These are phyloP conservation scores for Tonatia bakeri DNA, from an alignment of 2,113 vertebrate species.

Conservation along the genomic window DNA sequence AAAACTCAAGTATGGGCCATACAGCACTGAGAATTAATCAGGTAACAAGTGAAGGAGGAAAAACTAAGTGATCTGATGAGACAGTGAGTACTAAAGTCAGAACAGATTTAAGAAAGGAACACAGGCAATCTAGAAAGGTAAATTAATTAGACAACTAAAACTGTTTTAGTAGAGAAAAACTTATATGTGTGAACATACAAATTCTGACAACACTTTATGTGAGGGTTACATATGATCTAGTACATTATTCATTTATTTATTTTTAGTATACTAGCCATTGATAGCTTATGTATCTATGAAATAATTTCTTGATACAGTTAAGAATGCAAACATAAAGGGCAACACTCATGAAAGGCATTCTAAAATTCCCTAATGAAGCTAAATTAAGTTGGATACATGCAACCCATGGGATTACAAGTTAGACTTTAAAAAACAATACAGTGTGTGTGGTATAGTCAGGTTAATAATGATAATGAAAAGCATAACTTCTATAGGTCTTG, in stretches of 20 bases:
- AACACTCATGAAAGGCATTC: background rate
- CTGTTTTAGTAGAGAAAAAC: background rate
- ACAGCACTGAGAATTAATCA: background rate
- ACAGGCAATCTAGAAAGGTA: background rate
- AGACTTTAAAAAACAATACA: background rate
- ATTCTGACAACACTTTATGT: background rate
- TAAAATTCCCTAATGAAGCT: background rate
- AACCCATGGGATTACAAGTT: background rate
- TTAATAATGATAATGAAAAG: slow-evolving; percentile 50
- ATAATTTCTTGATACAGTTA: background rate
- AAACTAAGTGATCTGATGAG: background rate
- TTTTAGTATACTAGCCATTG: background rate
- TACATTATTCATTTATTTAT: background rate
- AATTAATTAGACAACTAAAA: background rate
- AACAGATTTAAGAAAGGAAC: background rate
- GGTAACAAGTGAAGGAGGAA: background rate
- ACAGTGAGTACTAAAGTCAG: background rate
- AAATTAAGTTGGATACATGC: background rate
- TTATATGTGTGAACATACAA: background rate
- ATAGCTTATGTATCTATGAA: background rate
- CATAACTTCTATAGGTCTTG: slow-evolving; percentile 5
- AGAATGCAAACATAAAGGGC: background rate
- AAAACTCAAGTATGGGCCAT: background rate
- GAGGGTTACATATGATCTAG: background rate
- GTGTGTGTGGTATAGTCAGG: background rate